Base-by-base conservation (phyloP, 2,113 vertebrate species). In the cat (Felis catus) region DNA sequence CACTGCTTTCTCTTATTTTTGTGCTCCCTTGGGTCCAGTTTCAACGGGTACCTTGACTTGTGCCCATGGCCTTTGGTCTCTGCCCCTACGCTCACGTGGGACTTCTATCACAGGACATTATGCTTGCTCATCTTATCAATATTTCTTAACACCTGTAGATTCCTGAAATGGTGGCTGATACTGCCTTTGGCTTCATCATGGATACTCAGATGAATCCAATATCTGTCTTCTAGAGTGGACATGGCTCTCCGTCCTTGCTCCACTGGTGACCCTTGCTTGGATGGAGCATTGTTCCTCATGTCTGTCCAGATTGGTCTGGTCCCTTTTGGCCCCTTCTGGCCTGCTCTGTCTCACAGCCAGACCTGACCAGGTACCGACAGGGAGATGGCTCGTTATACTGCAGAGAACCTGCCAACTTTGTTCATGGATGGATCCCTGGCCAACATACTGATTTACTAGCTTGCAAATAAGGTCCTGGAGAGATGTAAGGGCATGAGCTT, bases 351-450 rank as follows among this genome's bases (percentile, higher is more conserved):
- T 97, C 78, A 63, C 6, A 86, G 83, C 51, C 29, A 29, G 61
- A 31, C 36, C 81, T 76, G 27, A 87, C 63, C 61, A 76, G 55
- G 39, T 79, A 53, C n/a, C 21, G 21, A 89, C 65, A 51, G 53
- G 53, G 6, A 91, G 86, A 78, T 89, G 71, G 74, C 83, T 97
- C 1, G 1, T 93, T 63, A 76, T 2, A 21, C n/a, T 27, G 73
- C 41, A 92, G 45, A 89, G 90, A 94, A 29, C 83, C 63, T 74
- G 61, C n/a, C 86, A 89, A 36, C 5, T 96, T 80, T 53, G 66
- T 53, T 41, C 14, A 36, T 31, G 45, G 87, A 87, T 55, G 53
- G 66, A 94, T 91, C 78, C 45, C 27, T 86, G 70, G 83, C 92
- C 92, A 96, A 91, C 48, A 81, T 3, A 18, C 55, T 94, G 58